Evolutionary conservation across 2,113 vertebrate species (phyloP), one percentile per base, ranked within the genome.

Genomic region (Callopanchax toddi): DNA sequence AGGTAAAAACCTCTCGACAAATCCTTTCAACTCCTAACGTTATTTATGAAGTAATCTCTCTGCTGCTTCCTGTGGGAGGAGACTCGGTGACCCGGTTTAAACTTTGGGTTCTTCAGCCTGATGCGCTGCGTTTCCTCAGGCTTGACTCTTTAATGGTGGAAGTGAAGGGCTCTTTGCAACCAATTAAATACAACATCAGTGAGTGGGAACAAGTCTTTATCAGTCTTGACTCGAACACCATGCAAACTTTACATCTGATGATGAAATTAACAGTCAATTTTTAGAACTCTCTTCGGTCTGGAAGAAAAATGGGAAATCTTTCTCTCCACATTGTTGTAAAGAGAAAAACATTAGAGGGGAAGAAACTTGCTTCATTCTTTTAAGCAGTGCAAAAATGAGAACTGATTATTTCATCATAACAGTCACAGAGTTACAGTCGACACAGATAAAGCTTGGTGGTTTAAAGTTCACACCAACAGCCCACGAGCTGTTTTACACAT

Each of bases 111-210:
- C 62, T 68, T 56, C 58, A 64, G 32, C 11, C 70, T 34, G 59
- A 71, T 71, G 60, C 21, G 65, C 6, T 18, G 57, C 46, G 15
- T 45, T 44, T 78, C 74, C 67, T 77, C 56, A 26, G 69, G 75
- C 80, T 71, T 8, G n/a, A 49, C 69, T 80, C 68, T 76, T 71
- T 73, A 77, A 64, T 60, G 69, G 49, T 77, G 62, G 62, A 76
- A 75, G 45, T 74, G 76, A 86, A 65, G 67, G n/a, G 70, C 75
- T 78, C 54, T 71, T 71, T 80, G 78, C 82, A 85, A 80, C 78
- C 78, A 83, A 80, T 85, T 83, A 83, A 67, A 67, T 63, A 22
- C 54, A 80, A 76, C 61, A 51, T 44, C 52, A 55, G 21, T 68
- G 59, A 57, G 39, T 53, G 51, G 49, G 66, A 23, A 39, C 21